A percentile compares a stretch with the other conserved stretches of the same genome.
phyloP scores from a whole-genome alignment of 2,113 vertebrate species.

The Cyanistes caeruleus region DNA sequence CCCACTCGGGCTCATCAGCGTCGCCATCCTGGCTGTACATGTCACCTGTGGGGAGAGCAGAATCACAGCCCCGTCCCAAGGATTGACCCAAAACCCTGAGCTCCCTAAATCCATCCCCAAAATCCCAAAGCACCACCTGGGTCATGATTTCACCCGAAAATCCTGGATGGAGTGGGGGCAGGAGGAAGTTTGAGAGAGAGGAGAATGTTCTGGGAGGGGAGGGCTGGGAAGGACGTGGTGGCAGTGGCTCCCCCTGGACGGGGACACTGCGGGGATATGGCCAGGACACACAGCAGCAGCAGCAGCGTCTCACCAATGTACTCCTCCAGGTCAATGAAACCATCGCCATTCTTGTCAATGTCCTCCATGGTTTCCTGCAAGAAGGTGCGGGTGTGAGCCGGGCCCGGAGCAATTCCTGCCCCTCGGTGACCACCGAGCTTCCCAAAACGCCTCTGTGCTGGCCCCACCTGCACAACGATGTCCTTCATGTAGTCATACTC shows the following conservation, averaged over 20 bases:
- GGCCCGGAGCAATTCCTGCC: neutral
- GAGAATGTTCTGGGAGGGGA: neutral
- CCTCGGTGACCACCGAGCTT: neutral
- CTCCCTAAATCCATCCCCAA: neutral
- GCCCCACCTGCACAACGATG: conserved; percentile 86
- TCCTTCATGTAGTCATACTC: conserved; percentile 94
- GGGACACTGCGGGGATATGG: neutral
- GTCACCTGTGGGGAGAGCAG: conserved; percentile 75
- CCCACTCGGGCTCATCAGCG: conserved; percentile 88
- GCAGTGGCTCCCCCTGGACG: rapidly evolving
- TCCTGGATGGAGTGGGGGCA: too few relatives aligned
- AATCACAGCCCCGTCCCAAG: rapidly evolving
- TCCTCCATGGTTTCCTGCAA: conserved; percentile 92
- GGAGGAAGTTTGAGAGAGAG: neutral
- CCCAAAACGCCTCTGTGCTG: rapidly evolving
- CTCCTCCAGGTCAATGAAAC: conserved; percentile 89
- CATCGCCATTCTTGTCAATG: conserved; percentile 92
- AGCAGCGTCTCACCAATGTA: conserved; percentile 84
- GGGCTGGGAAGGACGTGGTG: neutral
- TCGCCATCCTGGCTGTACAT: conserved; percentile 85
- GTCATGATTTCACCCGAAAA: neutral
- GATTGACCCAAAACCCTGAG: neutral
- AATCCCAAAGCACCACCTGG: neutral
- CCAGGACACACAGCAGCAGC: neutral
- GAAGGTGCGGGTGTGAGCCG: rapidly evolving